These are phyloP conservation scores for Scaptomyza hsui DNA, from an alignment of 1,140 invertebrate genomes.

Conservation along the genomic window DNA sequence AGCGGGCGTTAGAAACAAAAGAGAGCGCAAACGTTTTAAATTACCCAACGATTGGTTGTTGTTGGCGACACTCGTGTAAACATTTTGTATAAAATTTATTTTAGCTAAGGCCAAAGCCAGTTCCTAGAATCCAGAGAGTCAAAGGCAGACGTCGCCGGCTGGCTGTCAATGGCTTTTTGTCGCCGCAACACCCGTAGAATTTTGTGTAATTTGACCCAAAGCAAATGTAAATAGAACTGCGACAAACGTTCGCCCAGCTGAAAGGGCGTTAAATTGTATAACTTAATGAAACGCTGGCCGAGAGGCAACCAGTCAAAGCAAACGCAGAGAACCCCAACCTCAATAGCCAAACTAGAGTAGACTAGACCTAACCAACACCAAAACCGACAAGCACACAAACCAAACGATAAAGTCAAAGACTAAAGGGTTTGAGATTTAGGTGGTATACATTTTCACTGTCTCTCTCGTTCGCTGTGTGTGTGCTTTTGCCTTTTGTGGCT, in stretches of 20 bases:
- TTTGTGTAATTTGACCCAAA: slow-evolving; percentile 83
- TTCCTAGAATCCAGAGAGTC: slow-evolving; percentile 19
- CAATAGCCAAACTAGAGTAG: slow-evolving; percentile 36
- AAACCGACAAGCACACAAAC: slow-evolving; percentile 69
- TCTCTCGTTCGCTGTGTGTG: slow-evolving; percentile 39
- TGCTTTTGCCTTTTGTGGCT: slow-evolving; percentile 62
- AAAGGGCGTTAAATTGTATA: slow-evolving; percentile 83
- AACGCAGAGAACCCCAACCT: slow-evolving; percentile 44
- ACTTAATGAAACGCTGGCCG: slow-evolving; percentile 76
- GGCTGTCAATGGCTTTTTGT: slow-evolving; percentile 73
- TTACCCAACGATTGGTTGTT: slow-evolving; percentile 48
- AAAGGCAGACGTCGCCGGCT: slow-evolving; percentile 45
- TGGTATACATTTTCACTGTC: slow-evolving; percentile 40
- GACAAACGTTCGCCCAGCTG: slow-evolving; percentile 60
- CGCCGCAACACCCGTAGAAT: slow-evolving; percentile 81
- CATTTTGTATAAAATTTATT: slow-evolving; percentile 72
- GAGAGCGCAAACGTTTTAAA: slow-evolving; percentile 68
- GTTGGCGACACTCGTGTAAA: slow-evolving; percentile 53
- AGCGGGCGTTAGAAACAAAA: slow-evolving; percentile 58
- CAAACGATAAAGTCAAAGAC: slow-evolving; percentile 73
- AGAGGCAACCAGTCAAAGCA: slow-evolving; percentile 69
- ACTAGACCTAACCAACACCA: slow-evolving; percentile 70
- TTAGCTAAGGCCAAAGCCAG: slow-evolving; percentile 36
- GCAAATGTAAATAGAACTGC: slow-evolving; percentile 81
- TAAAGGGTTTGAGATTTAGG: slow-evolving; percentile 33